phyloP scores from a whole-genome alignment of 2,797 vertebrate genomes.

The Caiman crocodilus region DNA sequence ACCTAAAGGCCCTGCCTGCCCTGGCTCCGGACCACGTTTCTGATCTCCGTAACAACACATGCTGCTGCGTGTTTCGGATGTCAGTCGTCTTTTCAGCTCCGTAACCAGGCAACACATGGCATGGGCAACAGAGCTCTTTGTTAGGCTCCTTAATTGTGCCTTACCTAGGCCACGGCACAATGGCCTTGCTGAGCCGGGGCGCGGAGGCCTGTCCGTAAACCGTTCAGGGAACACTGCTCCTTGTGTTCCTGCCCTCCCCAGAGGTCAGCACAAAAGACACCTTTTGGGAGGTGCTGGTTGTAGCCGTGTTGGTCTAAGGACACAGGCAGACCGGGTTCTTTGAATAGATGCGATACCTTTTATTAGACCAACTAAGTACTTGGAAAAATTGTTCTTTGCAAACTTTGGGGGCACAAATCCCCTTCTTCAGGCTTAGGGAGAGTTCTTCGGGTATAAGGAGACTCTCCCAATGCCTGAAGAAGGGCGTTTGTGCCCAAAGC shows the following conservation, averaged over 20 bases:
- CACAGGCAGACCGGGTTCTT: no score
- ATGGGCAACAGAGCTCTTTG: constrained; percentile 40
- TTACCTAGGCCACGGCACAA: constrained; percentile 13
- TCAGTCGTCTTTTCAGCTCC: constrained; percentile 50
- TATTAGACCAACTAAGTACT: no score
- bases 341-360: no score
- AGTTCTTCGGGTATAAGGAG: no score
- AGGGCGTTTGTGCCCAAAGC: no score
- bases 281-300: no score
- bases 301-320: no score
- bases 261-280: no score
- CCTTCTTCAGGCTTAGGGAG: no score
- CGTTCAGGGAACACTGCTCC: not conserved
- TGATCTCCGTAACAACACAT: not conserved
- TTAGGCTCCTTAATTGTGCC: constrained; percentile 35
- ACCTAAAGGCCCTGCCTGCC: not conserved
- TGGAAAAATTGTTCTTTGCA: no score
- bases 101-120: constrained; percentile 68
- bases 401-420: no score
- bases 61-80: constrained; percentile 21
- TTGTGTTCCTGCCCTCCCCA: not conserved
- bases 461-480: no score
- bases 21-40: not conserved
- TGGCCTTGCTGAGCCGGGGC: not conserved
- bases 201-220: not conserved